Base-by-base conservation (phyloP, 2,113 vertebrate genomes). In the Chionis minor region DNA sequence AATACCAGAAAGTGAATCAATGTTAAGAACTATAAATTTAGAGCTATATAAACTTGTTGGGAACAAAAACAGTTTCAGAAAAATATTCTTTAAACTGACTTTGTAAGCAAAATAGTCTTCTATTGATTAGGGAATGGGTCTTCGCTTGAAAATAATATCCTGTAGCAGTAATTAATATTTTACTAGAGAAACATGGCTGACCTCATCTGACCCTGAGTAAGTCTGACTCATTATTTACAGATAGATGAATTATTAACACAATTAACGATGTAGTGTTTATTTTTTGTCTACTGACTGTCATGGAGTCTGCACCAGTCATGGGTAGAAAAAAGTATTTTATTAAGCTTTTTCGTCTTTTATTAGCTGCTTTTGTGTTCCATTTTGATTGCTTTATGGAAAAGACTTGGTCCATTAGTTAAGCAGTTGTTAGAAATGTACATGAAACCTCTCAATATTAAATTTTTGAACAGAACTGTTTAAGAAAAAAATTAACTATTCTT, bases 131-230 rank as follows among this genome's bases (percentile, higher is more conserved):
- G 55, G 65, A 84, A 51, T 59, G 47, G 14, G 26, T 79, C 61
- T 87, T 92, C 73, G 69, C 81, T 93, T 90, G 61, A 61, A 93
- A 96, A 72, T 32, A 70, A 38, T 86, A 96, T 55, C 24, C n/a
- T 69, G 88, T 96, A 84, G 63, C 58, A 86, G 52, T 83, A 72
- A 94, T 96, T 97, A 97, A 97, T 97, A 63, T 92, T 95, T 97
- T 85, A 95, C 92, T 90, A 81, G 77, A 88, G 80, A 91, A 95
- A 91, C 47, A 61, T 40, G 52, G 32, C 44, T 92, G 87, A 74
- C 55, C 58, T 95, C 19, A 70, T 51, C 58, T 97, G 94, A 96
- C 94, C 94, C 78, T 44, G 45, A 85, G 21, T 66, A 81, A 65
- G 21, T 88, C 69, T 92, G 67, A 51, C 61, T 94, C 94, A 56